Evolutionary conservation across 2,888 invertebrate species (phyloP).

Genomic region (Pyrrhosoma nymphula): DNA sequence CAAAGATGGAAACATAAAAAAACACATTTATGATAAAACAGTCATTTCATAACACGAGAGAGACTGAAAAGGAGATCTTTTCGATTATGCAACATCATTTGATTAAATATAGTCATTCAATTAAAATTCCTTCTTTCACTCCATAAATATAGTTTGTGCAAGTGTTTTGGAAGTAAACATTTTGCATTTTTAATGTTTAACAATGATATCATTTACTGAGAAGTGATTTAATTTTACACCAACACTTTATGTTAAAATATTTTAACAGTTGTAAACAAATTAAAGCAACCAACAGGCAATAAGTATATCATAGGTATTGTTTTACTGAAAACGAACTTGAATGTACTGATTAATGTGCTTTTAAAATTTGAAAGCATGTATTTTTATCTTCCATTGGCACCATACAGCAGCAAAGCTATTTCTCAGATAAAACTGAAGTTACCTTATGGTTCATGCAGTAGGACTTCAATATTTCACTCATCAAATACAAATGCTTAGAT

Average conservation of each 20-base stretch:
- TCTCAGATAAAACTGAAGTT: conserved; percentile 56
- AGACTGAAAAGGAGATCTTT: conserved; percentile 47
- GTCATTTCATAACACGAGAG: neutral
- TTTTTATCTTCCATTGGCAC: conserved; percentile 48
- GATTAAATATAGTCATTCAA: neutral
- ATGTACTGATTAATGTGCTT: conserved; percentile 31
- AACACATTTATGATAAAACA: neutral
- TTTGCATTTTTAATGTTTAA: conserved; percentile 41
- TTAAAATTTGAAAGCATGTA: conserved; percentile 42
- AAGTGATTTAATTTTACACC: conserved; percentile 2
- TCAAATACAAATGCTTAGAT: neutral
- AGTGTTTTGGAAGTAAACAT: conserved; percentile 26
- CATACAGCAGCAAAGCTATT: conserved; percentile 45
- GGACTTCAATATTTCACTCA: neutral
- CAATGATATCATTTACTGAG: conserved; percentile 33
- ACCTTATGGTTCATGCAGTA: conserved; percentile 48
- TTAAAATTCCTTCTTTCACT: conserved; percentile 52
- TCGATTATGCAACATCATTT: conserved; percentile 18
- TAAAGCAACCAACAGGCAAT: conserved; percentile 50
- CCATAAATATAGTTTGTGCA: conserved; percentile 65
- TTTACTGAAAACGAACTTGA: conserved; percentile 59
- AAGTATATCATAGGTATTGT: conserved; percentile 35
- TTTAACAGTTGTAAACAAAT: conserved; percentile 12
- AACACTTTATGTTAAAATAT: conserved; percentile 14
- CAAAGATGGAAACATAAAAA: conserved; percentile 21